phyloP scores from a whole-genome alignment of 2,113 vertebrate species.

The Coreoperca whiteheadi region DNA sequence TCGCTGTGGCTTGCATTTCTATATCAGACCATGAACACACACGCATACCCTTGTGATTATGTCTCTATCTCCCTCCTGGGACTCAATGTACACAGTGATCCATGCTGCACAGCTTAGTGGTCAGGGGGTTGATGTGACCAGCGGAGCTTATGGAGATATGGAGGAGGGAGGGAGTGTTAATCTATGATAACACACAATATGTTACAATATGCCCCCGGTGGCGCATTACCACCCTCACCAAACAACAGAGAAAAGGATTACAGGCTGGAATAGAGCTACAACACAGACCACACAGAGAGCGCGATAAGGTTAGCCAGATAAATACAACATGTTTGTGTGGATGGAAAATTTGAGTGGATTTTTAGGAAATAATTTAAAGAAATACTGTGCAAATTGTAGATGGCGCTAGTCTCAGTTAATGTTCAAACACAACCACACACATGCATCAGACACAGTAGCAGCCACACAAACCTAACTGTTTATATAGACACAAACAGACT shows the following conservation, averaged over 20 bases:
- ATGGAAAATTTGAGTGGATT: background rate
- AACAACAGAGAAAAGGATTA: constrained; percentile 63
- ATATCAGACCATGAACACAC: constrained; percentile 41
- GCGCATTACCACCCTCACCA: constrained; percentile 49
- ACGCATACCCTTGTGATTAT: constrained; percentile 35
- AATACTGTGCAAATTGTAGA: background rate
- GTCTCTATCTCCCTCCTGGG: constrained; percentile 40
- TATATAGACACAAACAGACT: constrained; percentile 24
- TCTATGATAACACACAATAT: constrained; percentile 65
- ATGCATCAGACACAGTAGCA: constrained; percentile 2
- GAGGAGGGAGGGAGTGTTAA: constrained; percentile 60
- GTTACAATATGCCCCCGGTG: constrained; percentile 59
- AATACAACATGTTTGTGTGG: background rate
- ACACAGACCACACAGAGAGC: constrained; percentile 37
- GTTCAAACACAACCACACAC: constrained; percentile 9
- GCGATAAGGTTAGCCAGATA: constrained; percentile 12
- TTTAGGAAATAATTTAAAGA: background rate
- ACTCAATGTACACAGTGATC: constrained; percentile 24
- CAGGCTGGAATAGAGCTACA: background rate
- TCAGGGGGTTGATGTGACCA: constrained; percentile 54
- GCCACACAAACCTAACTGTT: constrained; percentile 16
- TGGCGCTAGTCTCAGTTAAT: background rate
- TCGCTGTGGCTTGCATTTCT: constrained; percentile 30
- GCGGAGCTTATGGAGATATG: constrained; percentile 55
- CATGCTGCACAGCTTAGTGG: constrained; percentile 48